Base-by-base conservation (phyloP, 2,888 invertebrate genomes). In the Tetramorium bicarinatum region DNA sequence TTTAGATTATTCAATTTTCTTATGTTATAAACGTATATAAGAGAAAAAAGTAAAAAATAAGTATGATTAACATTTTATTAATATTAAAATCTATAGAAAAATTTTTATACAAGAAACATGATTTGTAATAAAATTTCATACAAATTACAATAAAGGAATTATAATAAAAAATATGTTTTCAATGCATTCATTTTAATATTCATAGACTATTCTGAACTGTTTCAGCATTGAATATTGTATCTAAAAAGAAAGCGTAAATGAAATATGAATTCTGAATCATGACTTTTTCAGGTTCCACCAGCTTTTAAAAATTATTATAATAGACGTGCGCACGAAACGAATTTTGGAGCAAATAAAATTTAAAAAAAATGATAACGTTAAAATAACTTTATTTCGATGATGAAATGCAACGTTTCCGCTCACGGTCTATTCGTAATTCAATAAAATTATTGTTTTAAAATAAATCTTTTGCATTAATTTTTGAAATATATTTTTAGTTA, bases 241-340 rank as follows among this genome's bases (percentile, higher is more conserved):
- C 7, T 29, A 47, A 67, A n/a, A 29, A 21, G 56, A 59, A 61
- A 76, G 6, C 21, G 62, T 18, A 52, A 21, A 61, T 75, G 2
- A 61, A 41, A 47, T 15, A 49, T 11, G n/a, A 34, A 64, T 52
- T 25, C 29, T 25, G 64, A 49, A 11, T 49, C 54, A 76, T 25
- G n/a, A 52, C 18, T 76, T 18, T 64, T 64, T 21, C 21, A 59
- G 25, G n/a, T 44, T n/a, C 4, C 15, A 34, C 29, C 29, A 52
- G 49, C 3, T 72, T 72, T 72, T 38, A 71, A n/a, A 59, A 56
- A 74, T 41, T 34, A 74, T 59, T 59, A 74, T 59, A 74, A 47
- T 47, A 67, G 29, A 67, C 29, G 8, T 56, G 13, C 11, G 41
- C 1, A 41, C 18, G 1, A 34, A 38, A 71, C 18, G 13, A 56